phyloP scores from a whole-genome alignment of 2,113 vertebrate species.

The Laticauda colubrina region DNA sequence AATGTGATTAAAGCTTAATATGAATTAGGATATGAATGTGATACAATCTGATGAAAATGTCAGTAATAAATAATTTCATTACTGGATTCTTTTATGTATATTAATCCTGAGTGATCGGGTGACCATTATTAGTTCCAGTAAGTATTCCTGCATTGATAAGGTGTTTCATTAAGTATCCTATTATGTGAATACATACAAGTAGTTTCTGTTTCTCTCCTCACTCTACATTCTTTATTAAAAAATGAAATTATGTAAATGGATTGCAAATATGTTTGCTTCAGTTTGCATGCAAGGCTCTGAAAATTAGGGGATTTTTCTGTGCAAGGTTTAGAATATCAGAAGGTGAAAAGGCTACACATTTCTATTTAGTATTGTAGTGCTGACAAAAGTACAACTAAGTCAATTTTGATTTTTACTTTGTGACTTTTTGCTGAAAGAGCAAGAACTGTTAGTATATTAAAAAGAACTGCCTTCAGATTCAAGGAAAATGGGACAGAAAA shows the following conservation, averaged over 20 bases:
- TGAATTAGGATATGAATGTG: not conserved
- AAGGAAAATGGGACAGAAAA: not conserved
- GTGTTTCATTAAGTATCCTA: not conserved
- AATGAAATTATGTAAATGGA: not conserved
- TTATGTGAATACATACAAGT: not conserved
- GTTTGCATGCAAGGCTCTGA: not conserved
- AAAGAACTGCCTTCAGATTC: not conserved
- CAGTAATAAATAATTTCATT: not conserved
- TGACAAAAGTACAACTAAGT: not conserved
- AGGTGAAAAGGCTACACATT: not conserved
- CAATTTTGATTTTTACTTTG: not conserved
- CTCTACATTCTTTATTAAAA: not conserved
- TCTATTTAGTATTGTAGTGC: not conserved
- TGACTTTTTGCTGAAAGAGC: not conserved
- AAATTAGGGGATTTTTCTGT: not conserved
- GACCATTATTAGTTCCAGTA: not conserved
- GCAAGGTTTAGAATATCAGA: not conserved
- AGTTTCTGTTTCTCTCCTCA: not conserved
- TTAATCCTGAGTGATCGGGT: not conserved
- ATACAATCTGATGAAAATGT: not conserved
- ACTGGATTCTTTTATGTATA: not conserved
- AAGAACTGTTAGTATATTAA: not conserved
- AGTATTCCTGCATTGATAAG: not conserved
- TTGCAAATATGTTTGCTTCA: not conserved
- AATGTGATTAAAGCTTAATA: not conserved